Conservation (phyloP, 1,140 invertebrate species). For the Drosophila kikkawai region DNA sequence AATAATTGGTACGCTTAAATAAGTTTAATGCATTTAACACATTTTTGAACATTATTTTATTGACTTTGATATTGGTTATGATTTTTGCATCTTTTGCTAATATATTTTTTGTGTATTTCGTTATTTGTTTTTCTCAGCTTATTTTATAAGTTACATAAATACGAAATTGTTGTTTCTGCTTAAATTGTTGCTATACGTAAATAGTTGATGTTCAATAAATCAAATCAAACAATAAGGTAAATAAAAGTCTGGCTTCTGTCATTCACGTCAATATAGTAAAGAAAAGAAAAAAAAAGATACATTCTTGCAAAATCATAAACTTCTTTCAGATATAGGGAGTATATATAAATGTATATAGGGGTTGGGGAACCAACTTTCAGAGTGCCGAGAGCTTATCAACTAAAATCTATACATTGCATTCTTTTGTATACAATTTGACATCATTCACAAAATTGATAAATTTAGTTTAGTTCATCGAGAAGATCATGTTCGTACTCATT, state of each 20-base stretch:
- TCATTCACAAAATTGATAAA: conserved; percentile 56
- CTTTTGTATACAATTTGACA: conserved; percentile 67
- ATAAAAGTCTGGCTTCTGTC: conserved; percentile 49
- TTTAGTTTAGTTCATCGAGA: conserved; percentile 46
- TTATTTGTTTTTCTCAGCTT: conserved; percentile 72
- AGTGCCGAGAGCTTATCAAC: conserved; percentile 53
- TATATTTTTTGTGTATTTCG: conserved; percentile 70
- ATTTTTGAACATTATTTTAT: conserved; percentile 83
- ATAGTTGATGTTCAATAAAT: conserved; percentile 27
- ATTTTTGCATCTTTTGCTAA: conserved; percentile 75
- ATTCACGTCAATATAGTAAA: conserved; percentile 53
- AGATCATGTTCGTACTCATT: conserved; percentile 31
- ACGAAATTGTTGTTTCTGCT: conserved; percentile 50
- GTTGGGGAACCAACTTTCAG: conserved; percentile 16
- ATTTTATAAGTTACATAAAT: conserved; percentile 68
- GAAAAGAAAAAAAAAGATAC: conserved; percentile 44
- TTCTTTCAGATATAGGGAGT: conserved; percentile 36
- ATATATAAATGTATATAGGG: conserved; percentile 5
- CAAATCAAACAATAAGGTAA: conserved; percentile 41
- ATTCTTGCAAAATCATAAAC: conserved; percentile 62
- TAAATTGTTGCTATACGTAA: conserved; percentile 60
- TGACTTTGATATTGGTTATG: conserved; percentile 77
- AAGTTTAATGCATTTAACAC: conserved; percentile 79
- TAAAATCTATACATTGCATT: conserved; percentile 73
- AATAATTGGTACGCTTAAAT: conserved; percentile 75